Evolutionary conservation across 2,888 invertebrate species (phyloP).

Genomic region (Metalampra italica): DNA sequence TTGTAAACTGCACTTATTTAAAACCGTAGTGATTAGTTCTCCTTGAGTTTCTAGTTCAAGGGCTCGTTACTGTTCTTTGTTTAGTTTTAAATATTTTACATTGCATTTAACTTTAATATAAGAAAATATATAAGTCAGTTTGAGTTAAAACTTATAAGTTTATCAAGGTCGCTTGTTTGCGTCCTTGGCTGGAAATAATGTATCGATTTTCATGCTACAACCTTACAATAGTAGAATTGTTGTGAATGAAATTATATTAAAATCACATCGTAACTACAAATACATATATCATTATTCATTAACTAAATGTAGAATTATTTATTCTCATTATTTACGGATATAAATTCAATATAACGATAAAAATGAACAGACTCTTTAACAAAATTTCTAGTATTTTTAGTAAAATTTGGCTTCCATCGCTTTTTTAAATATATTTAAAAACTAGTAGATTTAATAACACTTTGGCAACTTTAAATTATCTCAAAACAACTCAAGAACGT

Average conservation of each 20-base stretch:
- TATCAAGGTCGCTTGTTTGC: no score
- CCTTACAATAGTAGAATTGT: no score
- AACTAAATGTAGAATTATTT: no score
- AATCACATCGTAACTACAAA: no score
- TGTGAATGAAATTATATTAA: no score
- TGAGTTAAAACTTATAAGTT: no score
- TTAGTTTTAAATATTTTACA: slow-evolving; percentile 1
- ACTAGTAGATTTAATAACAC: background rate
- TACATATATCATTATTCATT: no score
- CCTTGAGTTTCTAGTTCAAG: slow-evolving; percentile 9
- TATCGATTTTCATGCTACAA: background rate
- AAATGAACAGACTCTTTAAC: no score
- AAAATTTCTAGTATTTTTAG: background rate
- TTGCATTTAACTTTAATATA: background rate
- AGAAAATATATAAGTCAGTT: no score
- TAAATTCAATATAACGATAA: no score
- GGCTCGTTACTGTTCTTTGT: background rate
- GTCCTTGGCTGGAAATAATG: background rate
- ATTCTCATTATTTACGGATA: no score
- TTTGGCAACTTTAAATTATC: background rate
- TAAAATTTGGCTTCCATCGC: background rate
- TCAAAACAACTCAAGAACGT: background rate
- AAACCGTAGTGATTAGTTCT: slow-evolving; percentile 2
- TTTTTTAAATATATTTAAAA: no score
- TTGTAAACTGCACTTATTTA: slow-evolving; percentile 2